phyloP scores from a whole-genome alignment of 2,888 invertebrate species.

The Stenotaenia linearis region DNA sequence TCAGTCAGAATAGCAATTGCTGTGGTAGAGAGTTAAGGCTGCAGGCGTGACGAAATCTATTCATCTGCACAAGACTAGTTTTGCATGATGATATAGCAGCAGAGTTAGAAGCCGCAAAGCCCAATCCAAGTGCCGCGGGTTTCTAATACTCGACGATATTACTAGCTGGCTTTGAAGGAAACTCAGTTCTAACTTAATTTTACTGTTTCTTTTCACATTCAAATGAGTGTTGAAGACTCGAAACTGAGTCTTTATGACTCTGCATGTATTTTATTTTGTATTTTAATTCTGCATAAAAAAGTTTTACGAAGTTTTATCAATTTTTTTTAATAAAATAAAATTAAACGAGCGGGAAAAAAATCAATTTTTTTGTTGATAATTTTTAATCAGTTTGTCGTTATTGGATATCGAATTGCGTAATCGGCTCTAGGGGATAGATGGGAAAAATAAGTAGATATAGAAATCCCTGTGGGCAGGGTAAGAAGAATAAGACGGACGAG shows the following conservation, averaged over 20 bases:
- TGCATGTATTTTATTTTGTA: neutral
- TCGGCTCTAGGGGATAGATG: neutral
- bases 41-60: constrained; percentile 23
- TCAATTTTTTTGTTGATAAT: neutral
- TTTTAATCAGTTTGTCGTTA: neutral
- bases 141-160: constrained; percentile 20
- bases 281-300: neutral
- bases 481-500: neutral
- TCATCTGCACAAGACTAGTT: constrained; percentile 21
- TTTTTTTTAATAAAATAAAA: neutral
- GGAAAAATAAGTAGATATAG: constrained; percentile 16
- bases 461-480: neutral
- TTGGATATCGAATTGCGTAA: constrained; percentile 19
- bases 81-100: constrained; percentile 8
- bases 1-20: neutral
- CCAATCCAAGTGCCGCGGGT: constrained; percentile 4
- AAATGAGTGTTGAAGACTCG: constrained; percentile 22
- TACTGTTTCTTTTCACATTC: constrained; percentile 24
- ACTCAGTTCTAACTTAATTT: constrained; percentile 16
- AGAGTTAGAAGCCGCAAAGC: constrained; percentile 23
- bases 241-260: neutral
- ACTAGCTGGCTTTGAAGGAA: constrained; percentile 14
- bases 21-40: constrained; percentile 21
- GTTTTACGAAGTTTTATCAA: neutral
- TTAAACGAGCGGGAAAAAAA: neutral